Evolutionary conservation across 92 coral and sea anemone species (phyloP).

Genomic region (Parazoanthus darwini): DNA sequence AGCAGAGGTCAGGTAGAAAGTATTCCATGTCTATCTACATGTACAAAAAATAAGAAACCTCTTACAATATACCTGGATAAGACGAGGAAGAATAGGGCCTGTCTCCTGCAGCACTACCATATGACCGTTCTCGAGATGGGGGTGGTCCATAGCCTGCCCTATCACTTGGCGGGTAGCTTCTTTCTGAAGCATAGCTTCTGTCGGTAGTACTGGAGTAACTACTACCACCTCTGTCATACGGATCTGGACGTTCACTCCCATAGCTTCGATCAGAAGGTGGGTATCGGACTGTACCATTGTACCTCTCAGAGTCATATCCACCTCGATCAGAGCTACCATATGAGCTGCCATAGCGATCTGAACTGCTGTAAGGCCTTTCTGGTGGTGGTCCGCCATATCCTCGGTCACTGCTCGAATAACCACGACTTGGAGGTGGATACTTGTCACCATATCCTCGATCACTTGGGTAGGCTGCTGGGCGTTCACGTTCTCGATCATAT

Average conservation of each 20-base stretch:
- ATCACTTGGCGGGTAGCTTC: constrained; percentile 64
- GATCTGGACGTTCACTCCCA: constrained; percentile 51
- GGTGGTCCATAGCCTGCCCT: constrained; percentile 73
- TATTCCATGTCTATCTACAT: neutral
- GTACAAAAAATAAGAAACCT: neutral
- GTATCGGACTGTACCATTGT: constrained; percentile 55
- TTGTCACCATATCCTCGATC: constrained; percentile 63
- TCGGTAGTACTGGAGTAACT: constrained; percentile 65
- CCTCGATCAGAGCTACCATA: constrained; percentile 33
- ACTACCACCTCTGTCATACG: constrained; percentile 68
- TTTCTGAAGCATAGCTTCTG: constrained; percentile 60
- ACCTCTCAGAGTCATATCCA: constrained; percentile 38
- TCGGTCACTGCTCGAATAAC: constrained; percentile 74
- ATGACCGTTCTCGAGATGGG: constrained; percentile 57
- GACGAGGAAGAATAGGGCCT: constrained; percentile 26
- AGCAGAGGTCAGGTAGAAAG: neutral
- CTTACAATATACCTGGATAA: constrained; percentile 22
- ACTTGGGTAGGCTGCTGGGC: constrained; percentile 68
- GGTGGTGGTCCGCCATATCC: constrained; percentile 79
- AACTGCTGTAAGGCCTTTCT: constrained; percentile 37
- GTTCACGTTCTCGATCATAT: constrained; percentile 71
- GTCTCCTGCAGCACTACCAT: constrained; percentile 20
- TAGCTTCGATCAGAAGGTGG: constrained; percentile 63
- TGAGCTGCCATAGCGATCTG: constrained; percentile 32
- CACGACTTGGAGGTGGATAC: constrained; percentile 81